Evolutionary conservation across 1,140 invertebrate species (phyloP), one percentile per base, ranked within the genome.

Genomic region (Agrilus planipennis): DNA sequence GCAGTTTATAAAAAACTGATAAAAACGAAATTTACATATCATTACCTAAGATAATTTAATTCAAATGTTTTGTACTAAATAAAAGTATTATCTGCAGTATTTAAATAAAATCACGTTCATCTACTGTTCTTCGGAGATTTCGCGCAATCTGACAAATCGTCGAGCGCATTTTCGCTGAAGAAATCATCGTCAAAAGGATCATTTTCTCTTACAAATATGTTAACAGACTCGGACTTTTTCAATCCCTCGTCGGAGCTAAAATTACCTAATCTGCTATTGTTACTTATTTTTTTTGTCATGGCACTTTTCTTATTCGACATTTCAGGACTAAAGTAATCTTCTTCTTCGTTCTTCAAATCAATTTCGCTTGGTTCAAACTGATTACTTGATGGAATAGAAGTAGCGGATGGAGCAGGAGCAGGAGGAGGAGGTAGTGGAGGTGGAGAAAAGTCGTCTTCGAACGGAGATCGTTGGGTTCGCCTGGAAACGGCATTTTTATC

Each of bases 151-250:
- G 15, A 11, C 5, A 12, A 2, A 18, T 34, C 35, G 7, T 25
- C 36, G 3, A 27, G 22, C 38, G 67, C 62, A 1, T 64, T 50
- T 1, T 58, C 50, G 17, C 64, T 65, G 74, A 85, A 87, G 61
- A 89, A 89, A 50, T 86, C 84, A 46, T 89, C 84, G 39, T 85
- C 82, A 58, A 89, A 89, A 3, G 86, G 86, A 68, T 89, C 86
- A 53, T 71, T 77, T 50, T 79, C 72, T 28, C 82, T 70, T 4
- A 76, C 76, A 61, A 89, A 89, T 47, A 89, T 89, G 58, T 88
- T 89, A 12, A 88, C 78, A 2, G 85, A 88, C 54, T 88, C 84
- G 0, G 84, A 88, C 60, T 89, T 89, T 50, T 81, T 82, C 16
- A 63, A 41, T 47, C 54, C 51, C 32, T 43, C 36, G 29, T 55